Evolutionary conservation across 2,113 vertebrate genomes (phyloP).

Genomic region (Canis aureus): DNA sequence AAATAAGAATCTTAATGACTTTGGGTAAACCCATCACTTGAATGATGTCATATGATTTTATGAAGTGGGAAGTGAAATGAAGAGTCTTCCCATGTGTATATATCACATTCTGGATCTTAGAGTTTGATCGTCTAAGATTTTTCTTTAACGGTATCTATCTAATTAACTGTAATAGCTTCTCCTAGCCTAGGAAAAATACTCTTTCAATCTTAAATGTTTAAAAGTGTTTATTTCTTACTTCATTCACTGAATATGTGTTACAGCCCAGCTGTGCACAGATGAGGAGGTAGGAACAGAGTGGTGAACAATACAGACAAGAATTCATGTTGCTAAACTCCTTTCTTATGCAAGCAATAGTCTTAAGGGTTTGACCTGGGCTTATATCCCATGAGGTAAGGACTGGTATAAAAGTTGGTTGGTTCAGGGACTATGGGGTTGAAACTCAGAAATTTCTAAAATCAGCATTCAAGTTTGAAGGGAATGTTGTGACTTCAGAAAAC

Average conservation of each 20-base stretch:
- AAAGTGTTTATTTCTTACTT: not conserved
- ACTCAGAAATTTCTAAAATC: not conserved
- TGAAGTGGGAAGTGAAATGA: constrained; percentile 22
- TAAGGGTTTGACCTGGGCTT: not conserved
- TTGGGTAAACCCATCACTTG: not conserved
- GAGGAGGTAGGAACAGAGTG: not conserved
- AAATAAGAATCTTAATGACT: constrained; percentile 29
- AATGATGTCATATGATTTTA: not conserved
- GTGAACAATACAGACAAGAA: not conserved
- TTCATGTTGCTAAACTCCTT: not conserved
- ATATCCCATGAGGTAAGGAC: not conserved
- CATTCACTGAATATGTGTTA: not conserved
- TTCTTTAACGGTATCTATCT: constrained; percentile 24
- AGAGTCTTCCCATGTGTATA: not conserved
- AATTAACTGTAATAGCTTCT: constrained; percentile 34
- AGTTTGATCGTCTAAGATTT: constrained; percentile 2
- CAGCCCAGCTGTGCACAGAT: not conserved
- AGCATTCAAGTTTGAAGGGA: not conserved
- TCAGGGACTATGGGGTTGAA: not conserved
- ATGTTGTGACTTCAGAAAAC: not conserved
- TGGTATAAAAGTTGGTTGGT: not conserved
- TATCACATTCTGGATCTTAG: not conserved
- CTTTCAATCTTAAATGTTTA: not conserved
- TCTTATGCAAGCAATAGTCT: not conserved
- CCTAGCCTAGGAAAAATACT: not conserved